A percentile compares a stretch with the other conserved stretches of the same genome.
phyloP scores from a whole-genome alignment of 2,888 invertebrate species.

The Cheilosia variabilis region DNA sequence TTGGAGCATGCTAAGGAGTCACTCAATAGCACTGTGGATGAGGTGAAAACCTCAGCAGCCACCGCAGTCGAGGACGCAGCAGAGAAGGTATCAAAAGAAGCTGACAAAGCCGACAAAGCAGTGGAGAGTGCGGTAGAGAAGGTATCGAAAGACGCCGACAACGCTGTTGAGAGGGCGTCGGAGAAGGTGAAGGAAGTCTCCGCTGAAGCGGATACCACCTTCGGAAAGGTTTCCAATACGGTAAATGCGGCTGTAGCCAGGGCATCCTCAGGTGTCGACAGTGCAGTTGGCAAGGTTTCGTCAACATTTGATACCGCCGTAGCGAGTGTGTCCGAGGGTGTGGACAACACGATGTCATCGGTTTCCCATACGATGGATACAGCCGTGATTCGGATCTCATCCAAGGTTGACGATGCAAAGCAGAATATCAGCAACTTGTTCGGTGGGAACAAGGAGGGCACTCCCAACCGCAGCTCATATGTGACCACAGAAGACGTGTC shows the following conservation, averaged over 20 bases:
- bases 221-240: slow-evolving; percentile 49
- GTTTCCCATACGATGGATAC: slow-evolving; percentile 52
- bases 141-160: slow-evolving; percentile 69
- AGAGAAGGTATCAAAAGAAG: slow-evolving; percentile 62
- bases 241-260: slow-evolving; percentile 35
- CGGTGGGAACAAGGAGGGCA: slow-evolving; percentile 44
- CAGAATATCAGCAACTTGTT: slow-evolving; percentile 59
- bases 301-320: slow-evolving; percentile 58
- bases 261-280: slow-evolving; percentile 46
- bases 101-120: slow-evolving; percentile 70
- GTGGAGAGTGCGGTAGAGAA: slow-evolving; percentile 73
- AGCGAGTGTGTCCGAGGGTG: slow-evolving; percentile 55
- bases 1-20: slow-evolving; percentile 49
- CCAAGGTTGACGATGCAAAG: slow-evolving; percentile 64
- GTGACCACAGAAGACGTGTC: slow-evolving; percentile 45
- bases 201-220: slow-evolving; percentile 34
- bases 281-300: slow-evolving; percentile 39
- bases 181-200: slow-evolving; percentile 60
- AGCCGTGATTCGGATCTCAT: slow-evolving; percentile 47
- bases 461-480: slow-evolving; percentile 44
- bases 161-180: slow-evolving; percentile 74
- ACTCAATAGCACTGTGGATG: slow-evolving; percentile 17
- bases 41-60: not conserved
- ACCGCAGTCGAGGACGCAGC: slow-evolving; percentile 56
- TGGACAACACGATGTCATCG: slow-evolving; percentile 52